Percentiles rank a stretch among this genome's conserved stretches.
Conservation (phyloP, 2,888 invertebrate genomes). For the Dicranocentrus wangi region DNA sequence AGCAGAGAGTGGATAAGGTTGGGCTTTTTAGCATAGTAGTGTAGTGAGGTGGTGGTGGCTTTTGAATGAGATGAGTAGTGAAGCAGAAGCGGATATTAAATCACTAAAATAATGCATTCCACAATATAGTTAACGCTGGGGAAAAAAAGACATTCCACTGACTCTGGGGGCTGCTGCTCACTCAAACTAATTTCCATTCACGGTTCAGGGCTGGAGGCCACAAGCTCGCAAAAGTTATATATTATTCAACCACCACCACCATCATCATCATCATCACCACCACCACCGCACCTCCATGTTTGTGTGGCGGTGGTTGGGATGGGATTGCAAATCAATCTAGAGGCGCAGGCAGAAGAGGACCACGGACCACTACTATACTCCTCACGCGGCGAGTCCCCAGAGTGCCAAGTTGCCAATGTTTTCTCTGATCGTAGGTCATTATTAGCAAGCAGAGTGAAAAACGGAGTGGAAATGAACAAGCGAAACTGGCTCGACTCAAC, state of each 20-base stretch:
- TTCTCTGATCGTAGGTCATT: conserved; percentile 15
- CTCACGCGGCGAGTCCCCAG: too few species aligned
- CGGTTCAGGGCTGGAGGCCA: conserved; percentile 21
- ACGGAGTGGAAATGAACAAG: background rate
- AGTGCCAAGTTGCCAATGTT: too few species aligned
- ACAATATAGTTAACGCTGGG: too few species aligned
- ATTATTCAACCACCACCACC: conserved; percentile 9
- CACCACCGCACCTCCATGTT: too few species aligned
- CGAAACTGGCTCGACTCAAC: background rate
- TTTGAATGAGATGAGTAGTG: background rate
- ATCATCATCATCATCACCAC: background rate
- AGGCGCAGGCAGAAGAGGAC: too few species aligned
- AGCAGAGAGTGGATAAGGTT: background rate
- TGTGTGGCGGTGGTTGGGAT: too few species aligned
- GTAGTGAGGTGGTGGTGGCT: too few species aligned
- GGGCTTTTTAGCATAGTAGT: too few species aligned
- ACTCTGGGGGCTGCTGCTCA: too few species aligned
- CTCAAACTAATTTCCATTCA: conserved; percentile 33
- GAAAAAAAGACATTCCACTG: conserved; percentile 1
- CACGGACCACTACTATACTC: too few species aligned
- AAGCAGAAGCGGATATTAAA: conserved; percentile 25
- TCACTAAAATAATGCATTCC: conserved; percentile 24
- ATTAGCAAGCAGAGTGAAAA: conserved; percentile 8
- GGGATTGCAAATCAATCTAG: background rate
- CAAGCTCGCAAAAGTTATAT: conserved; percentile 1